Evolutionary conservation across 2,797 vertebrate species (phyloP).

Genomic region (Setipinna tenuifilis): DNA sequence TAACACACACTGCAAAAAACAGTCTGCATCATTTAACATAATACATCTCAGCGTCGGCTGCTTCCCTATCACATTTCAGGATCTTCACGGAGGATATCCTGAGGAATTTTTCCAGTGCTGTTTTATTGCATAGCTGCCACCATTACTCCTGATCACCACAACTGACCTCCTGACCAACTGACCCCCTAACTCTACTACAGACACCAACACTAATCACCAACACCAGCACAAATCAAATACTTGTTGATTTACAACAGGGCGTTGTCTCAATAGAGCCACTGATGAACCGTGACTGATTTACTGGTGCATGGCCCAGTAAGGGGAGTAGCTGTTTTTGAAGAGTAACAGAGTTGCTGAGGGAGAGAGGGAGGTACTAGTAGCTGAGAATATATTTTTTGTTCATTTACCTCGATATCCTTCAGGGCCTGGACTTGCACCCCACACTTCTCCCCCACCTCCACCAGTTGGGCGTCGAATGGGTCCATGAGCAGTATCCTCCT

Average conservation of each 20-base stretch:
- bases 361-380: too few species aligned
- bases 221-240: not conserved
- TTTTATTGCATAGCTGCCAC: not conserved
- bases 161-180: not conserved
- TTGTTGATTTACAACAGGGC: too few species aligned
- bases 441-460: conserved; percentile 77
- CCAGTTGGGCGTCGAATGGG: conserved; percentile 78
- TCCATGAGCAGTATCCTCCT: conserved; percentile 93
- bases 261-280: too few species aligned
- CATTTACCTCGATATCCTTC: conserved; percentile 85
- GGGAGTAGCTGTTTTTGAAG: too few species aligned
- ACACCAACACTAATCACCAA: not conserved
- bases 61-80: too few species aligned
- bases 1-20: not conserved
- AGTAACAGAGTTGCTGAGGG: not conserved
- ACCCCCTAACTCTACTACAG: not conserved
- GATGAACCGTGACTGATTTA: too few species aligned
- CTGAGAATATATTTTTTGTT: not conserved
- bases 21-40: not conserved
- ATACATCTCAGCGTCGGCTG: not conserved
- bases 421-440: conserved; percentile 86
- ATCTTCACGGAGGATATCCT: too few species aligned
- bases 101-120: not conserved
- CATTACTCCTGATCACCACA: not conserved
- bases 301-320: too few species aligned